phyloP scores from a whole-genome alignment of 2,113 vertebrate species.

The Daboia siamensis region DNA sequence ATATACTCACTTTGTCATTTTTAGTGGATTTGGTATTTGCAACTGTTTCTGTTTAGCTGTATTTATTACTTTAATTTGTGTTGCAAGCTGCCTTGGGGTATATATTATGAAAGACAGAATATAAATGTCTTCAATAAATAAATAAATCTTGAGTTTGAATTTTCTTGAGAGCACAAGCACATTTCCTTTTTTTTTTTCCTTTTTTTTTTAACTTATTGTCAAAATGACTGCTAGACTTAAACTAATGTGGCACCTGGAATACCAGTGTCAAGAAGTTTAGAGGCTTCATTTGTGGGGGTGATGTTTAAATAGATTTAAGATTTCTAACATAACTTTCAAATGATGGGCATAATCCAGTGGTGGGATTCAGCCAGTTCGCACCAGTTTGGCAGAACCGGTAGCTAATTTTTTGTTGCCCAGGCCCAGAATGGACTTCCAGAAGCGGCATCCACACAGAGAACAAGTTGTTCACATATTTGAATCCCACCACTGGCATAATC shows the following conservation, averaged over 20 bases:
- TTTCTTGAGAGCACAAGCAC: neutral
- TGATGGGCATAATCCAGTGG: neutral
- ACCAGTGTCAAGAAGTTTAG: neutral
- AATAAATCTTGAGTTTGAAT: neutral
- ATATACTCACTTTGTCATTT: neutral
- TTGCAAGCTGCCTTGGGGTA: neutral
- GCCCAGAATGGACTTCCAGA: too few relatives aligned
- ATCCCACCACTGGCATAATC: too few relatives aligned
- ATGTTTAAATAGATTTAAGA: neutral
- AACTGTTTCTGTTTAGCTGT: neutral
- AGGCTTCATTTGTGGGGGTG: neutral
- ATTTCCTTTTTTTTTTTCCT: neutral
- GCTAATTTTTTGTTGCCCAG: too few relatives aligned
- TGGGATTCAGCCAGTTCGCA: too few relatives aligned
- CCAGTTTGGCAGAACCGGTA: too few relatives aligned
- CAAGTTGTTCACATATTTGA: too few relatives aligned
- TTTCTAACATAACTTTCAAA: neutral
- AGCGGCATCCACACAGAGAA: too few relatives aligned
- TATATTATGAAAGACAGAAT: neutral
- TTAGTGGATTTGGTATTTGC: neutral
- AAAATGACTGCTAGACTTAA: neutral
- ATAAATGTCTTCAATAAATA: neutral
- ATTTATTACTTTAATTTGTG: constrained; percentile 11
- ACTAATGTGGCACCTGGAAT: neutral
- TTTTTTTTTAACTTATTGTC: neutral